Evolutionary conservation across 2,797 vertebrate species (phyloP), one percentile per base, ranked within the genome.

Genomic region (Epinephelus malabaricus): DNA sequence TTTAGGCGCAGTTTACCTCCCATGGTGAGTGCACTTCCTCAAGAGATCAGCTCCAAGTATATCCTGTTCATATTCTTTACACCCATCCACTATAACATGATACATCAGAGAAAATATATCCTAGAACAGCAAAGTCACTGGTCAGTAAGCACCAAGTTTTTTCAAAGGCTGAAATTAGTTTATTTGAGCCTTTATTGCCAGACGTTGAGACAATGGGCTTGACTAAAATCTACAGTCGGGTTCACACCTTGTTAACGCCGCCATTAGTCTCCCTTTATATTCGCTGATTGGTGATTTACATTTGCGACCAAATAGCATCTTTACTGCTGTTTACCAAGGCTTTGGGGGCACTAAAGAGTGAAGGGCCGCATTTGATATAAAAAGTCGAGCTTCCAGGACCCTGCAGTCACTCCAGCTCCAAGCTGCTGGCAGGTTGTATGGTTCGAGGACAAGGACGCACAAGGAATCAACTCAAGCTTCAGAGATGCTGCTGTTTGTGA

Each of bases 201-300:
- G 93, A 93, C 86, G 58, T 40, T 74, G 27, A 68, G 83, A 89
- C 84, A 90, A 89, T 79, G 64, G 78, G 43, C 71, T 40, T 82
- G 89, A 79, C 86, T 87, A 7, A 87, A 81, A 91, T 84, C 89
- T 83, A 66, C 90, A 87, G 79, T 90, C 82, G 84, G 76, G 89
- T 95, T 97, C 87, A 84, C 97, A 97, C 97, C 96, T 97, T 95
- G 95, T 97, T 97, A 97, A 95, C 95, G 78, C 12, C 86, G 89
- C 96, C 93, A 96, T 97, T 96, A 96, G 89, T 91, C 94, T 82
- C 90, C 95, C 95, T 96, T 96, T 95, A 93, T 93, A 94, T 92
- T 95, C 89, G 89, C 94, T 96, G 96, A 97, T 96, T 83, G 96
- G 94, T 94, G 94, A 94, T 96, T 96, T 96, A 95, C 96, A 96